Percentiles rank a stretch among this genome's conserved stretches.
Evolutionary conservation across 2,888 invertebrate genomes (phyloP).

Genomic region (Entomobrya multifasciata): DNA sequence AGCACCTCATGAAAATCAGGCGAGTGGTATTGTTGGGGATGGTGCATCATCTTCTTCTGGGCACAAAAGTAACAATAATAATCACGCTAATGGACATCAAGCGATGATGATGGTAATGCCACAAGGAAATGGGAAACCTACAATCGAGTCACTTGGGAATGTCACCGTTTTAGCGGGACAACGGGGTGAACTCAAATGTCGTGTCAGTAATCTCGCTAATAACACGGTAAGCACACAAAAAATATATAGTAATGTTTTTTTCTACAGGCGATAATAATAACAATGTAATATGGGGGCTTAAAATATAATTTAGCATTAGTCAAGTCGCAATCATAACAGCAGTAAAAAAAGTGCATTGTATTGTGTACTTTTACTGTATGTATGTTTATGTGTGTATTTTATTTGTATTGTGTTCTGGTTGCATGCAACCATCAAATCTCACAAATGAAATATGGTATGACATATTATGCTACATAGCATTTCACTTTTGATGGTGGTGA

Average conservation of each 20-base stretch:
- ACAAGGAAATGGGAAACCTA: slow-evolving; percentile 60
- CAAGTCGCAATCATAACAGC: too few species aligned
- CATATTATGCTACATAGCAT: too few species aligned
- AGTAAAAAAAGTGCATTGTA: too few species aligned
- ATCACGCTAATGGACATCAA: slow-evolving; percentile 66
- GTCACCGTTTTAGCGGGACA: slow-evolving; percentile 79
- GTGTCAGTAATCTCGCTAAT: slow-evolving; percentile 78
- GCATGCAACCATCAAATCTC: slow-evolving; percentile 27
- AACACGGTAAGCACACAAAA: slow-evolving; percentile 76
- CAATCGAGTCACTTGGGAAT: slow-evolving; percentile 76
- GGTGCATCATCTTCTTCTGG: slow-evolving; percentile 13
- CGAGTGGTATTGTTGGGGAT: slow-evolving; percentile 20
- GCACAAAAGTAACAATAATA: slow-evolving; percentile 14
- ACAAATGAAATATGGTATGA: neutral
- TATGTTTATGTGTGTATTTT: too few species aligned
- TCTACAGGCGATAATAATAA: too few species aligned
- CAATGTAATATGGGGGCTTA: too few species aligned
- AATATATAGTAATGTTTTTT: too few species aligned
- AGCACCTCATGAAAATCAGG: slow-evolving; percentile 8
- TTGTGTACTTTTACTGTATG: too few species aligned
- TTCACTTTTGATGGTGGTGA: too few species aligned
- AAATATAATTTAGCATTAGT: too few species aligned
- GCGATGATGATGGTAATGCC: slow-evolving; percentile 66
- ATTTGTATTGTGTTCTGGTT: neutral
- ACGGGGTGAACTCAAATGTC: slow-evolving; percentile 79